phyloP scores from a whole-genome alignment of 2,797 vertebrate species.

The Eospalax fontanierii region DNA sequence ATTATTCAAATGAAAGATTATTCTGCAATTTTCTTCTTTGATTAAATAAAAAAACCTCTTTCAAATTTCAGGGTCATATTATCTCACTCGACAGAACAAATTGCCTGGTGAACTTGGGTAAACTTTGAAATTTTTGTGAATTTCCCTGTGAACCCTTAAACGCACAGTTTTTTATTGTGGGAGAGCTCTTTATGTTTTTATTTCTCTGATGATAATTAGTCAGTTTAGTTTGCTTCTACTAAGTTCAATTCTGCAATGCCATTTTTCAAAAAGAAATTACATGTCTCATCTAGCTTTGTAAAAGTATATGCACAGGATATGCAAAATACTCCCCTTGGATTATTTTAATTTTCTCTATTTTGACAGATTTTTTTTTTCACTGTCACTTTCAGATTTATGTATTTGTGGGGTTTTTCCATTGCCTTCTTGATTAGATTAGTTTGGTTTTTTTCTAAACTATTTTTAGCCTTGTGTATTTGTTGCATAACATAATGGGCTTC shows the following conservation, averaged over 20 bases:
- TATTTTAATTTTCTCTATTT: constrained; percentile 30
- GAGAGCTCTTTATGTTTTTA: background rate
- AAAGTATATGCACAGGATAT: background rate
- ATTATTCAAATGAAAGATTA: background rate
- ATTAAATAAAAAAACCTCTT: too few species aligned
- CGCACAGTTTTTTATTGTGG: background rate
- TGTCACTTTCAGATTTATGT: background rate
- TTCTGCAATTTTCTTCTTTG: constrained; percentile 1
- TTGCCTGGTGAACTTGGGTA: background rate
- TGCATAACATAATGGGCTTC: too few species aligned
- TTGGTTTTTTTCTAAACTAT: background rate
- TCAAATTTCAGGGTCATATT: background rate
- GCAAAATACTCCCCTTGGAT: background rate
- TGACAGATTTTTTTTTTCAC: background rate
- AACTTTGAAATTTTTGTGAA: background rate
- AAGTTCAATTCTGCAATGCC: background rate
- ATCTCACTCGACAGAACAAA: background rate
- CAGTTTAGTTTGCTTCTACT: background rate
- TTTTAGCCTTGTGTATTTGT: background rate
- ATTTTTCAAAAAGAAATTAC: background rate
- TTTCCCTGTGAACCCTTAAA: background rate
- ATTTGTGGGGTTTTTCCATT: background rate
- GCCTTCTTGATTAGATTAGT: constrained; percentile 29
- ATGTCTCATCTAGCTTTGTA: background rate
- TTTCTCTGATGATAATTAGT: background rate